Conservation (phyloP, 1,140 invertebrate genomes). For the Nilaparvata lugens region DNA sequence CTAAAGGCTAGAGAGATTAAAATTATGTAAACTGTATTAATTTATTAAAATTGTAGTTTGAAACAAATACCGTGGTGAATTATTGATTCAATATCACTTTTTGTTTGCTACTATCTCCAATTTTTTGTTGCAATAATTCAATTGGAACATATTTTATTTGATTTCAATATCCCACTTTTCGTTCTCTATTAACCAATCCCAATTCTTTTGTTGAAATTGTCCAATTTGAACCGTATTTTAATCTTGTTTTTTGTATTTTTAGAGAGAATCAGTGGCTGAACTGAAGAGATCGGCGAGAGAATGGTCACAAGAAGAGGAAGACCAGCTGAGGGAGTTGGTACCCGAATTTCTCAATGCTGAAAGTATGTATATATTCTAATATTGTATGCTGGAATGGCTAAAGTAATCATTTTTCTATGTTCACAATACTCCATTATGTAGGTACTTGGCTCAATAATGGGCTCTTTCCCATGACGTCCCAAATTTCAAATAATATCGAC, state of each 20-base stretch:
- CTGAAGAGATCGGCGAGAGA: background rate
- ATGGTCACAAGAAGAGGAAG: background rate
- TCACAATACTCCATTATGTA: background rate
- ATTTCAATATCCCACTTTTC: no score
- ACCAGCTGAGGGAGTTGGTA: background rate
- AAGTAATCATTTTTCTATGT: background rate
- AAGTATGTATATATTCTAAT: background rate
- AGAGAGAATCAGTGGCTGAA: background rate
- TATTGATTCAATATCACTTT: no score
- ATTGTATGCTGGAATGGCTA: background rate
- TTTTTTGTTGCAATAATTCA: no score
- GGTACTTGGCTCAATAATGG: background rate
- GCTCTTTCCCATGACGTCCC: background rate
- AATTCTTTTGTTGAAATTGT: background rate
- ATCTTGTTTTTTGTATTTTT: background rate
- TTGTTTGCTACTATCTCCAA: no score
- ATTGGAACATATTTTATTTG: no score
- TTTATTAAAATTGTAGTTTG: no score
- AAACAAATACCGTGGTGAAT: no score
- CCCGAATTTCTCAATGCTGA: background rate
- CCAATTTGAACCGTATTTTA: background rate
- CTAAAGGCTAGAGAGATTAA: no score
- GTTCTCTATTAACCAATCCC: background rate
- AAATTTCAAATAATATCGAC: background rate
- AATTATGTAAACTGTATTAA: no score